Evolutionary conservation across 2,888 invertebrate species (phyloP).

Genomic region (Dasysyrphus tricinctus): DNA sequence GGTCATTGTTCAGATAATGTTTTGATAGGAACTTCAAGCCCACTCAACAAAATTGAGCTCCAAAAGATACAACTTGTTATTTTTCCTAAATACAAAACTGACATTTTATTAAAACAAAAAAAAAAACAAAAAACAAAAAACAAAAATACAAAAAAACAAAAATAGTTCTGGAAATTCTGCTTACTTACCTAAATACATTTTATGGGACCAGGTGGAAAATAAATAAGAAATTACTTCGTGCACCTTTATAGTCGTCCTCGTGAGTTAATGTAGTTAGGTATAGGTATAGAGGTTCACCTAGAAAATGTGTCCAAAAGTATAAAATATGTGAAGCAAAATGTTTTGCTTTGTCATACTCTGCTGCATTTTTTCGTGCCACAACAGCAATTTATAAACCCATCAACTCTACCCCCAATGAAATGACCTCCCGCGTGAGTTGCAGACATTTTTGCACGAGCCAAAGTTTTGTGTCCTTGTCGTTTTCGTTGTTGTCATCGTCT

Average conservation of each 20-base stretch:
- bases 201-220: slow-evolving; percentile 4
- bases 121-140: not conserved
- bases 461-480: slow-evolving; percentile 18
- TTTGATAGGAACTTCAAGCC: not conserved
- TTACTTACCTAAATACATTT: not conserved
- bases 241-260: not conserved
- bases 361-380: slow-evolving; percentile 40
- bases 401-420: slow-evolving; percentile 31
- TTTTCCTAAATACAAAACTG: not conserved
- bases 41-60: not conserved
- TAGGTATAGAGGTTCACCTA: not conserved
- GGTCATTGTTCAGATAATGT: not conserved
- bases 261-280: not conserved
- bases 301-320: slow-evolving; percentile 6
- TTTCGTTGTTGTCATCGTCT: not conserved
- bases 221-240: slow-evolving; percentile 7
- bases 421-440: slow-evolving; percentile 6
- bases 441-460: not conserved
- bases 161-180: not conserved
- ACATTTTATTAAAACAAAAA: not conserved
- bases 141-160: no score
- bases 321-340: slow-evolving; percentile 2
- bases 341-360: slow-evolving; percentile 21
- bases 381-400: slow-evolving; percentile 65
- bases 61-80: not conserved